Conservation (phyloP, 2,888 invertebrate genomes). For the Galerucella nymphaeae region DNA sequence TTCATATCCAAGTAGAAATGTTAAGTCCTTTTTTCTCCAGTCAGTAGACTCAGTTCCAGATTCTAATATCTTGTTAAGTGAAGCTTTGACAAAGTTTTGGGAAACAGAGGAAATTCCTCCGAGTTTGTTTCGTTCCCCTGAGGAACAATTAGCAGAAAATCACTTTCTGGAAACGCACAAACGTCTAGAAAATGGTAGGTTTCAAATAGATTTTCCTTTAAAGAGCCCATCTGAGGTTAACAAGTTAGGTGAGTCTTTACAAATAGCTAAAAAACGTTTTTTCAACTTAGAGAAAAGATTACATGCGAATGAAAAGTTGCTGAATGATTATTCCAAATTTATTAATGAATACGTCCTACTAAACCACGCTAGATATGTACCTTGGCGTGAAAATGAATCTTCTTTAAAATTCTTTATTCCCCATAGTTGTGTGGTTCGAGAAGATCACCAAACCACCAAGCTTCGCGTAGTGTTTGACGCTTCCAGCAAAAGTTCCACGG, state of each 20-base stretch:
- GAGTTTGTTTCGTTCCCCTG: not conserved
- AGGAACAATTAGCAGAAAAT: conserved; percentile 14
- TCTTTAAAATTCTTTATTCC: not conserved
- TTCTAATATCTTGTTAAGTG: conserved; percentile 9
- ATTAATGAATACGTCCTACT: conserved; percentile 8
- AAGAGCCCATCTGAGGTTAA: not conserved
- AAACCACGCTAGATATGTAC: not conserved
- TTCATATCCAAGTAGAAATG: conserved; percentile 2
- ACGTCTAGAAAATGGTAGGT: conserved; percentile 3
- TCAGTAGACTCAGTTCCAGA: not conserved
- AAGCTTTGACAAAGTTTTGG: conserved; percentile 8
- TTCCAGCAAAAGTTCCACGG: conserved; percentile 5
- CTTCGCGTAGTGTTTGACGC: not conserved
- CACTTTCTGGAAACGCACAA: conserved; percentile 7
- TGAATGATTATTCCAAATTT: conserved; percentile 2
- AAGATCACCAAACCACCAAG: conserved; percentile 2
- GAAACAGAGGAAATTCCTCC: conserved; percentile 1
- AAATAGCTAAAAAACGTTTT: not conserved
- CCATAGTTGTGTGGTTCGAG: conserved; percentile 8
- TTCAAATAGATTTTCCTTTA: not conserved
- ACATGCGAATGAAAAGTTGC: not conserved
- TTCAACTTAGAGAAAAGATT: not conserved
- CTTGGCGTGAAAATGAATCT: not conserved
- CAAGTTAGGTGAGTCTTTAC: not conserved
- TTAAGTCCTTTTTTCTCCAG: not conserved